phyloP scores from a whole-genome alignment of 1,140 invertebrate species.

The Eurosta solidaginis region DNA sequence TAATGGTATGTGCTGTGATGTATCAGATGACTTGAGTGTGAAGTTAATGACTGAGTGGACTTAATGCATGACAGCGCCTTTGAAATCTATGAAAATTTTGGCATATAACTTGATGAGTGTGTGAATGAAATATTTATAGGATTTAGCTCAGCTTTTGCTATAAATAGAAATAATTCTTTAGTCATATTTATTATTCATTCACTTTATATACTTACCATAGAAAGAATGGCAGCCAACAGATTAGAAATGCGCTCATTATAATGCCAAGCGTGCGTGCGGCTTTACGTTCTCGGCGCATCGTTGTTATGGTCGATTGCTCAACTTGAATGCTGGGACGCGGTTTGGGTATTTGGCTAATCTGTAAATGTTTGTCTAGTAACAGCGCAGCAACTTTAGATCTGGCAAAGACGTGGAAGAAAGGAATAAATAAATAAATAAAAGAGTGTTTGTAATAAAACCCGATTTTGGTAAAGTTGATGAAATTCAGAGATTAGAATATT shows the following conservation, averaged over 20 bases:
- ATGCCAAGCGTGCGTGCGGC: conserved; percentile 93
- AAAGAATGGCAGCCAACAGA: conserved; percentile 96
- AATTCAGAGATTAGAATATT: no score
- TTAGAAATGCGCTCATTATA: conserved; percentile 91
- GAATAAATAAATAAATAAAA: neutral
- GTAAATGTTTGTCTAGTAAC: conserved; percentile 82
- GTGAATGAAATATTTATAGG: neutral
- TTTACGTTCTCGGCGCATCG: conserved; percentile 90
- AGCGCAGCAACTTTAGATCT: conserved; percentile 85
- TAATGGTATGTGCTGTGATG: no score
- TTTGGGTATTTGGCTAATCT: conserved; percentile 82
- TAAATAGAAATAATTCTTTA: neutral
- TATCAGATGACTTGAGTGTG: no score
- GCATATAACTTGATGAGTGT: no score
- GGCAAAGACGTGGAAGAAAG: conserved; percentile 31
- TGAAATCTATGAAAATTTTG: neutral
- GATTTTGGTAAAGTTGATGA: conserved; percentile 34
- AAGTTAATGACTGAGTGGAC: neutral
- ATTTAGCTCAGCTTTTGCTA: neutral
- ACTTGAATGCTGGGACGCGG: conserved; percentile 68
- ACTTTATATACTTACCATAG: conserved; percentile 68
- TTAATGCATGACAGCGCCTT: neutral
- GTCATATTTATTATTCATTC: neutral
- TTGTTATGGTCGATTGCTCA: conserved; percentile 69
- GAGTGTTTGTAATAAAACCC: conserved; percentile 38